phyloP scores from a whole-genome alignment of 2,797 vertebrate genomes.

The Argyrosomus regius region DNA sequence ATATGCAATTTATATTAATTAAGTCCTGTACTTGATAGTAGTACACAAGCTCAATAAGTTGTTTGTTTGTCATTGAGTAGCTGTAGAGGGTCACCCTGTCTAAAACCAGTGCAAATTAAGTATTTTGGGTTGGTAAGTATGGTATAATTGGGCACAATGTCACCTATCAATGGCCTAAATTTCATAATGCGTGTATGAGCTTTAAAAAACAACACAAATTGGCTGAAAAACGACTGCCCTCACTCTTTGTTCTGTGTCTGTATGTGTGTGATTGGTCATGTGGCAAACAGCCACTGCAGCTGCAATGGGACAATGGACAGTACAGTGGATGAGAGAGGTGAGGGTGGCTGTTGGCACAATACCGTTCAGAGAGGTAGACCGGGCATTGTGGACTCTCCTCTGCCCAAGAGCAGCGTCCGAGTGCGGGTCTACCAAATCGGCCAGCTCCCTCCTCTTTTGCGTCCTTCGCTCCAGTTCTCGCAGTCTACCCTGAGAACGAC shows the following conservation, averaged over 20 bases:
- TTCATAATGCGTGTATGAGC: neutral
- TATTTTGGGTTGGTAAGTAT: neutral
- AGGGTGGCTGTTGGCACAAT: constrained; percentile 50
- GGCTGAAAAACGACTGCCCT: constrained; percentile 14
- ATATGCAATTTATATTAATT: neutral
- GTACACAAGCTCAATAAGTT: neutral
- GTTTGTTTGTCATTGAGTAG: constrained; percentile 4
- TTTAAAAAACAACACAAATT: constrained; percentile 15
- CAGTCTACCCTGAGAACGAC: constrained; percentile 87
- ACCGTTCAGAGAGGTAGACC: constrained; percentile 87
- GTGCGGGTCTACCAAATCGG: neutral
- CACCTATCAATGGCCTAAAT: constrained; percentile 16
- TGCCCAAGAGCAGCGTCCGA: constrained; percentile 27
- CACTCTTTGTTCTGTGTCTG: constrained; percentile 51
- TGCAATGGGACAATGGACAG: constrained; percentile 59
- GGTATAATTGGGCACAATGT: neutral
- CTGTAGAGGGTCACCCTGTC: neutral
- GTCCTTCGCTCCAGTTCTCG: constrained; percentile 81
- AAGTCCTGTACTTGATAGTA: neutral
- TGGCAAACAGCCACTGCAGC: constrained; percentile 64
- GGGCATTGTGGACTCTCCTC: constrained; percentile 76
- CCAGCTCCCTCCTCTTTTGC: constrained; percentile 81
- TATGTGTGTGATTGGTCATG: constrained; percentile 45
- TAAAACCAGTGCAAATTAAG: neutral
- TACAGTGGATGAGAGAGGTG: constrained; percentile 35